Base-by-base conservation (phyloP, 2,888 invertebrate species). In the Heliconius ethilla region DNA sequence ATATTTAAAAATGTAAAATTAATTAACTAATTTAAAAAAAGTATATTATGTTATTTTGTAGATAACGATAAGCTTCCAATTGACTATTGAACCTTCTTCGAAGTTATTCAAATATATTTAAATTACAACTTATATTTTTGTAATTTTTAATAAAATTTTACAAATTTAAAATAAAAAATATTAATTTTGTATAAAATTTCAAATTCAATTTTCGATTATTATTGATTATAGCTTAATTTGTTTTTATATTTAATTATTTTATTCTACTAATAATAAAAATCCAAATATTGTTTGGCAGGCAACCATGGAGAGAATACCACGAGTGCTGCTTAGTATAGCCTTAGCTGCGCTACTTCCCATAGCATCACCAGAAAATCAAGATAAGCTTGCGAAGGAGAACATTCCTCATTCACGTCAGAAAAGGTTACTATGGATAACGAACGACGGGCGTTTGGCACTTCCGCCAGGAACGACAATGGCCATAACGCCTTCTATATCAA, bases 391-490 rank as follows among this genome's bases (percentile, higher is more conserved):
- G 62, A 93, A 93, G 82, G 92, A 94, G 81, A 88, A 94, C 81
- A 87, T 92, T 82, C 95, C 95, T 62, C 97, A 97, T 90, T 97
- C 97, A 65, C 94, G 98, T 80, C 97, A 97, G 88, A 98, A 98
- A 89, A 95, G 98, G 86, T 95, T 98, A 84, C 94, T 98, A 67
- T 97, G 97, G 98, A 96, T 98, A 82, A 98, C 98, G 15, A 97
- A 97, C 82, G 98, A 98, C 88, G 97, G 98, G 2, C 94, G 98
- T 10, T 90, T 98, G 85, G 98, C 98, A 0, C 88, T 98, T 82
- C 98, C 98, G 2, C 98, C 98, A 0, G 97, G 97, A 67, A 97
- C 98, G 0, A 95, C 96, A 4, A 95, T 98, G 91, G 95, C 97
- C 40, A 96, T 98, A 83, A 96, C 97, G 6, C 98, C 98, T 15